phyloP scores from a whole-genome alignment of 2,113 vertebrate species.

The Antechinus flavipes region DNA sequence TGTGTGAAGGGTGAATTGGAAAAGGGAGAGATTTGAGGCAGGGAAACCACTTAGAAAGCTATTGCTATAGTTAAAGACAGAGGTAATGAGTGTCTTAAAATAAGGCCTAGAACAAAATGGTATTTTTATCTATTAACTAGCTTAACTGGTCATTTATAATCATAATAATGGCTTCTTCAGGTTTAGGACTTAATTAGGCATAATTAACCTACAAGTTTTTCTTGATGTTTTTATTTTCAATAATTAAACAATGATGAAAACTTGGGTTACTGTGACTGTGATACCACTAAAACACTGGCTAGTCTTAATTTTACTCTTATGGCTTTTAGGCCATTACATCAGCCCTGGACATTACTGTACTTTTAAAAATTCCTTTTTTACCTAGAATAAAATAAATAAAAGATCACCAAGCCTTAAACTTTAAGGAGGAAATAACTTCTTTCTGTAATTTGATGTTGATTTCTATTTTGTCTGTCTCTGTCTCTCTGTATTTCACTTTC shows the following conservation, averaged over 20 bases:
- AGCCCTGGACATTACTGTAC: constrained; percentile 2
- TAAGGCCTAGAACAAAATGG: neutral
- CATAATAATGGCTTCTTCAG: constrained; percentile 49
- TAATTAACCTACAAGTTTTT: constrained; percentile 68
- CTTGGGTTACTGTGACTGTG: constrained; percentile 62
- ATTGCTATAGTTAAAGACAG: neutral
- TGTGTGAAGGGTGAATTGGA: neutral
- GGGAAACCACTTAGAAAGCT: neutral
- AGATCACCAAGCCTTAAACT: constrained; percentile 1
- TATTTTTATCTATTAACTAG: neutral
- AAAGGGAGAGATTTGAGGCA: neutral
- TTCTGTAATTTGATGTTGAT: constrained; percentile 42
- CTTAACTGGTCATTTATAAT: constrained; percentile 50
- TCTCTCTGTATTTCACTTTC: neutral
- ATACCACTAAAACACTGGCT: constrained; percentile 47
- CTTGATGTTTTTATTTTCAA: constrained; percentile 70
- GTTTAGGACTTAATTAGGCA: constrained; percentile 70
- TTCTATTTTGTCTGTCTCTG: constrained; percentile 3
- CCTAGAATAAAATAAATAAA: neutral
- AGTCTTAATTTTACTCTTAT: constrained; percentile 59
- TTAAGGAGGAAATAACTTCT: constrained; percentile 11
- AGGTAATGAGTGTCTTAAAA: neutral
- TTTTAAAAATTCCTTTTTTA: constrained; percentile 8
- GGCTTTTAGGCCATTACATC: constrained; percentile 21
- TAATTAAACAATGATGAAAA: constrained; percentile 53